Conservation (phyloP, 2,797 vertebrate species). For the Petrocephalus sullivani region DNA sequence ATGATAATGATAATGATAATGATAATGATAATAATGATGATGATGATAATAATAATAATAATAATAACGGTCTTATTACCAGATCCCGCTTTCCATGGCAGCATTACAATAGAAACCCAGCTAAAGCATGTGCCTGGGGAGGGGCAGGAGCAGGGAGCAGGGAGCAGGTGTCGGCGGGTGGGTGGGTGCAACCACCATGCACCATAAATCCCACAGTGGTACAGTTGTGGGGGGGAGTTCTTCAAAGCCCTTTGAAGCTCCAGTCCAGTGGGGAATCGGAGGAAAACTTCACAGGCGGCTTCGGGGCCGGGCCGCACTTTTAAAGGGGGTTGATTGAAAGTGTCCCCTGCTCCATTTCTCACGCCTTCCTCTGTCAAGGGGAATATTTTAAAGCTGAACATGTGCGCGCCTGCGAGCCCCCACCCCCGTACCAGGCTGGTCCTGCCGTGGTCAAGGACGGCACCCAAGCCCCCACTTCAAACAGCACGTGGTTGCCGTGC, state of each 20-base stretch:
- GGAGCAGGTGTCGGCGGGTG: not conserved
- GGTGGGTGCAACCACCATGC: not conserved
- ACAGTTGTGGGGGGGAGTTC: no score
- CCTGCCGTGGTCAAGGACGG: not conserved
- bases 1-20: not conserved
- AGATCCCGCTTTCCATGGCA: not conserved
- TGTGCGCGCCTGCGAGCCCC: not conserved
- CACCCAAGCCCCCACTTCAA: not conserved
- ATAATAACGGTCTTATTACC: not conserved
- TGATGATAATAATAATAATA: not conserved
- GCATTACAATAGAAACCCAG: not conserved
- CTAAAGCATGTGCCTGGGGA: not conserved
- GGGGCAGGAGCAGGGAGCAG: no score
- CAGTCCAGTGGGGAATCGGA: not conserved
- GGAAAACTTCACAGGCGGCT: not conserved
- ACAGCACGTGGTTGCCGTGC: not conserved
- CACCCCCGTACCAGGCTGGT: not conserved
- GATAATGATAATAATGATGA: not conserved
- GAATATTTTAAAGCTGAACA: slow-evolving; percentile 14
- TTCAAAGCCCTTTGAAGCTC: not conserved
- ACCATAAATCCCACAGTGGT: not conserved
- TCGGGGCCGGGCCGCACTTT: not conserved
- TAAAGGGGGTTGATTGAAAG: not conserved
- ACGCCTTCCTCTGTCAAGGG: not conserved
- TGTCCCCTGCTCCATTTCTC: not conserved